A percentile compares a stretch with the other conserved stretches of the same genome.
phyloP scores from a whole-genome alignment of 2,797 vertebrate genomes.

The Chelidonichthys spinosus region DNA sequence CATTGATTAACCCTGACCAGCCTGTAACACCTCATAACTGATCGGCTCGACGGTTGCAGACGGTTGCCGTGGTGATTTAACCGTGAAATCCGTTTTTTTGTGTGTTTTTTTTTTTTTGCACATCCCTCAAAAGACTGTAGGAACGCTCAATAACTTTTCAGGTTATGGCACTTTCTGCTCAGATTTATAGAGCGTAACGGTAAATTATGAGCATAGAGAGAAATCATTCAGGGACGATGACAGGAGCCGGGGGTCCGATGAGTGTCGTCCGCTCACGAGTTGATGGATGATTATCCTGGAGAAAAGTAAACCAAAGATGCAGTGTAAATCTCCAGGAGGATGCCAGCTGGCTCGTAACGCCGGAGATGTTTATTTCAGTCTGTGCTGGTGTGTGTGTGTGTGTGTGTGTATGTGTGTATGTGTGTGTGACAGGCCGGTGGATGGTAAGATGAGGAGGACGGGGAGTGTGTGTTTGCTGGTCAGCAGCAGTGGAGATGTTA shows the following conservation, averaged over 20 bases:
- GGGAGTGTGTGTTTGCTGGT: conserved; percentile 70
- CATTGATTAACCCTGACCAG: conserved; percentile 75
- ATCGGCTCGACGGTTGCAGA: conserved; percentile 45
- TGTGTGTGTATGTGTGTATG: too few species aligned
- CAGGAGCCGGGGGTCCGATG: conserved; percentile 33
- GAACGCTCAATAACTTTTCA: conserved; percentile 36
- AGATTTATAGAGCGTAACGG: conserved; percentile 20
- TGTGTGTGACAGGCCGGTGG: conserved; percentile 4
- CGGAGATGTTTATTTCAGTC: conserved; percentile 68
- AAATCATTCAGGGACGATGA: conserved; percentile 54
- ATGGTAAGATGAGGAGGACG: conserved; percentile 64
- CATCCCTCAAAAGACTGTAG: conserved; percentile 30
- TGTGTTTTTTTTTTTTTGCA: background rate
- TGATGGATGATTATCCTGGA: conserved; percentile 42
- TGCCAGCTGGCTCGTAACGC: conserved; percentile 37
- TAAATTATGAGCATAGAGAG: conserved; percentile 45
- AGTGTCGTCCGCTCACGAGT: conserved; percentile 35
- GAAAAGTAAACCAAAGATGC: conserved; percentile 46
- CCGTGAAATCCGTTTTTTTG: conserved; percentile 27
- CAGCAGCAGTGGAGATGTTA: conserved; percentile 45
- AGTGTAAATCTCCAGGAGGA: conserved; percentile 24
- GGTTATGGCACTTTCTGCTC: conserved; percentile 28
- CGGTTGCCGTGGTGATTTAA: conserved; percentile 30
- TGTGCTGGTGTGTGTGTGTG: conserved; percentile 35
- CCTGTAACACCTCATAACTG: conserved; percentile 61